Base-by-base conservation (phyloP, 2,797 vertebrate species). In the Melanotaenia pygmaea region DNA sequence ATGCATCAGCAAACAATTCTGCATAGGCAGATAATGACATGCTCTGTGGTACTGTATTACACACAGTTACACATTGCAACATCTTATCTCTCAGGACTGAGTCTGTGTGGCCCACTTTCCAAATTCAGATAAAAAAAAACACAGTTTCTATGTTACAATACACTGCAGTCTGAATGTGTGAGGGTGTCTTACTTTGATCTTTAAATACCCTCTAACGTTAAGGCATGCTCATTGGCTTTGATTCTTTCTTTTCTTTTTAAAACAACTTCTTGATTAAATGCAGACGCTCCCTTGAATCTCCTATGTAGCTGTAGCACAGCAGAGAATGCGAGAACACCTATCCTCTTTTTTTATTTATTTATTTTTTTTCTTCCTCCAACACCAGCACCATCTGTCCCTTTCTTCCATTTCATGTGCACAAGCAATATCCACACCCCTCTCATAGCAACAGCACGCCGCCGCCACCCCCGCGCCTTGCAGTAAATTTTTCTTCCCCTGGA, bases 171-270 rank as follows among this genome's bases (percentile, higher is more conserved):
- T 80, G 90, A 81, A 32, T 57, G 54, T 57, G 54, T 8, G 86
- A 84, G 85, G 82, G 79, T 86, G 86, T 90, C 87, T 93, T 81
- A 76, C 86, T 93, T 89, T 94, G 92, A 93, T 94, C 92, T 94
- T 94, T 93, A 94, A 94, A 94, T 94, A 94, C 92, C 93, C 92
- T 94, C 93, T 91, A 94, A 92, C 92, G 89, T 91, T 92, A 91
- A 92, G 89, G 81, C 91, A 85, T 78, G 88, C 89, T 91, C 90
- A 88, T 87, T 91, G 83, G 90, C 87, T 92, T 93, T 91, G 86
- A 85, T 91, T 92, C 89, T 66, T 76, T 22, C 51, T 50, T 38
- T 64, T 65, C 69, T 79, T 67, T 77, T 64, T 62, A 79, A 50
- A 50, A 50, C 74, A 81, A 77, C 81, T 79, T 79, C 75, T 70